phyloP scores from a whole-genome alignment of 2,113 vertebrate species.

The Microcebus griseorufus region DNA sequence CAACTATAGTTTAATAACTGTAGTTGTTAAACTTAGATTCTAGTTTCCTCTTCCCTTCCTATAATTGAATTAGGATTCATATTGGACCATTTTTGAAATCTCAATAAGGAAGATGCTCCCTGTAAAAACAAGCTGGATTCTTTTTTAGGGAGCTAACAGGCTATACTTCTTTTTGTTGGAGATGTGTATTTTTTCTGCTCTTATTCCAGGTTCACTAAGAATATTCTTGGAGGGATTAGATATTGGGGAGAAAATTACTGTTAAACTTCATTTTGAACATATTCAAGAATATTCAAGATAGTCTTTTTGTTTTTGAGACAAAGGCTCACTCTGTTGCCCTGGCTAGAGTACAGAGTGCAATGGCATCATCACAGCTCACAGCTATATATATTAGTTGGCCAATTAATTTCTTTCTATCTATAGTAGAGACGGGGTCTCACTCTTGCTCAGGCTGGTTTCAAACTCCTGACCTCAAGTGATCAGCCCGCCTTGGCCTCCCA shows the following conservation, averaged over 20 bases:
- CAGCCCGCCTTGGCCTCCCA: no score
- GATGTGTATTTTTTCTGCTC: neutral
- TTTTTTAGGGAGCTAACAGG: neutral
- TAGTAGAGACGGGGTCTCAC: no score
- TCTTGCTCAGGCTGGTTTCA: no score
- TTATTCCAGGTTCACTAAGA: neutral
- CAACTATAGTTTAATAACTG: neutral
- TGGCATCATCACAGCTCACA: no score
- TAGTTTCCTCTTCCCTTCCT: neutral
- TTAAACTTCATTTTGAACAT: neutral
- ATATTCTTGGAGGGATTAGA: neutral
- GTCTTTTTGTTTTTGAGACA: no score
- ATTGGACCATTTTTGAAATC: neutral
- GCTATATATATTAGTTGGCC: no score
- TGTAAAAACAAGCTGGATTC: neutral
- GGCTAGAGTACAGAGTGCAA: no score
- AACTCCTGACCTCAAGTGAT: no score
- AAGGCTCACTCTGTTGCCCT: no score
- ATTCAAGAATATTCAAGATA: conserved; percentile 6
- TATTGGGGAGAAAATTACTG: neutral
- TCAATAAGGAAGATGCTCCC: neutral
- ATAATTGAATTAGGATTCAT: neutral
- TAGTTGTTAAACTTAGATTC: neutral
- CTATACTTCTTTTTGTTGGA: neutral
- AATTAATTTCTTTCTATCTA: no score